Evolutionary conservation across 1,140 invertebrate species (phyloP).

Genomic region (Cotesia chilonis): DNA sequence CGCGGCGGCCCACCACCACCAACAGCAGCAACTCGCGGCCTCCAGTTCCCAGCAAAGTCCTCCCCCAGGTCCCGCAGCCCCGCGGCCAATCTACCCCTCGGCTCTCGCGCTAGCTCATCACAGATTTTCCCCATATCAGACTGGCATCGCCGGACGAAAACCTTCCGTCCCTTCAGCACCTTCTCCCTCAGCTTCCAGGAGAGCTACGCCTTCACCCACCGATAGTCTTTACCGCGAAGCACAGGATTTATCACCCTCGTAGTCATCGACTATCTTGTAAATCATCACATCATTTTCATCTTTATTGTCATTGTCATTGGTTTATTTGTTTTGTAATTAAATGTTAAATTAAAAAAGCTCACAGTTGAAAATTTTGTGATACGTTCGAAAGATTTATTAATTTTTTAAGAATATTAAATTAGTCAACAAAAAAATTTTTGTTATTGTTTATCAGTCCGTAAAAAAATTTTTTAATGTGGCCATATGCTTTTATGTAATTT

Average conservation of each 20-base stretch:
- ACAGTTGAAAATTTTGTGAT: too few species aligned
- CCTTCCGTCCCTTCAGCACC: slow-evolving; percentile 48
- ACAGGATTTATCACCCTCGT: slow-evolving; percentile 62
- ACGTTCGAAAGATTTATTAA: too few species aligned
- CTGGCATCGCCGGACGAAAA: slow-evolving; percentile 49
- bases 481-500: too few species aligned
- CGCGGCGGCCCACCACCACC: slow-evolving; percentile 60
- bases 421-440: too few species aligned
- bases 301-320: too few species aligned
- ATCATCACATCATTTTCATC: slow-evolving; percentile 1
- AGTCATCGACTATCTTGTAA: slow-evolving; percentile 45
- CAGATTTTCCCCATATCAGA: slow-evolving; percentile 64
- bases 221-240: slow-evolving; percentile 61
- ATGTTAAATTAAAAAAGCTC: too few species aligned
- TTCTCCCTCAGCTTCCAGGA: slow-evolving; percentile 58
- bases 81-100: slow-evolving; percentile 63
- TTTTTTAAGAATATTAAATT: too few species aligned
- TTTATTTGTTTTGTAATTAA: too few species aligned
- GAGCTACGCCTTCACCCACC: slow-evolving; percentile 61
- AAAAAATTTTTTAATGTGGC: too few species aligned
- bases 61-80: slow-evolving; percentile 57
- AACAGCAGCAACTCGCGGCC: slow-evolving; percentile 54
- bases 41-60: slow-evolving; percentile 53
- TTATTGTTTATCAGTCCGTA: too few species aligned
- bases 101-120: slow-evolving; percentile 60